Evolutionary conservation across 2,113 vertebrate genomes (phyloP).

Genomic region (Oncorhynchus clarkii): DNA sequence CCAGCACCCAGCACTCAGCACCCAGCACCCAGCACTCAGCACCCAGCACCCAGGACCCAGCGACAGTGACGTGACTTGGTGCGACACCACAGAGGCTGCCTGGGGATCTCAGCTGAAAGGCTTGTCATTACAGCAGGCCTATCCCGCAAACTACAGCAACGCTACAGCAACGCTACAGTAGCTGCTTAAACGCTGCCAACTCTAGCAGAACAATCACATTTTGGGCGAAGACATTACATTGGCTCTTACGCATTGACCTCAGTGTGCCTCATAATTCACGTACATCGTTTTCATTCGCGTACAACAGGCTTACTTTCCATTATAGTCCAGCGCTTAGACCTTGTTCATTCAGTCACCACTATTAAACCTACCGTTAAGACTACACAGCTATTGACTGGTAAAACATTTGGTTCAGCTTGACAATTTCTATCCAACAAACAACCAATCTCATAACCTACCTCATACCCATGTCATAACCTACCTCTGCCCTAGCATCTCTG

Average conservation of each 20-base stretch:
- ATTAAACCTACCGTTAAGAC: constrained; percentile 43
- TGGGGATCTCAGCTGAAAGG: constrained; percentile 54
- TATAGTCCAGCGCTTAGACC: constrained; percentile 47
- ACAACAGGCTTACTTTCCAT: constrained; percentile 63
- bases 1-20: too few species aligned
- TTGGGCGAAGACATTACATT: constrained; percentile 47
- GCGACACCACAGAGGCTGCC: constrained; percentile 51
- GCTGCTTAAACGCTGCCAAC: constrained; percentile 60
- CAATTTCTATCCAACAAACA: not conserved
- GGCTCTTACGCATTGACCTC: constrained; percentile 55
- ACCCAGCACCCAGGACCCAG: not conserved
- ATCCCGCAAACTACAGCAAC: constrained; percentile 67
- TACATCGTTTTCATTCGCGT: constrained; percentile 45
- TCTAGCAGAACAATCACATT: constrained; percentile 74
- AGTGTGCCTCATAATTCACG: constrained; percentile 52
- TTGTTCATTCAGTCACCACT: constrained; percentile 31
- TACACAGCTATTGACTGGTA: not conserved
- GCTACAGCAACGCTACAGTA: constrained; percentile 47
- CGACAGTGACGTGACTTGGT: constrained; percentile 45
- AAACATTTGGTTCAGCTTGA: not conserved
- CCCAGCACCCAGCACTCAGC: too few species aligned
- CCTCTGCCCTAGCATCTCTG: constrained; percentile 3
- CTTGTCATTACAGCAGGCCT: constrained; percentile 37
- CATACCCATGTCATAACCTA: not conserved
- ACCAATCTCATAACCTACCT: not conserved